phyloP scores from a whole-genome alignment of 2,797 vertebrate species.

The Scolopax bukidnonensis region DNA sequence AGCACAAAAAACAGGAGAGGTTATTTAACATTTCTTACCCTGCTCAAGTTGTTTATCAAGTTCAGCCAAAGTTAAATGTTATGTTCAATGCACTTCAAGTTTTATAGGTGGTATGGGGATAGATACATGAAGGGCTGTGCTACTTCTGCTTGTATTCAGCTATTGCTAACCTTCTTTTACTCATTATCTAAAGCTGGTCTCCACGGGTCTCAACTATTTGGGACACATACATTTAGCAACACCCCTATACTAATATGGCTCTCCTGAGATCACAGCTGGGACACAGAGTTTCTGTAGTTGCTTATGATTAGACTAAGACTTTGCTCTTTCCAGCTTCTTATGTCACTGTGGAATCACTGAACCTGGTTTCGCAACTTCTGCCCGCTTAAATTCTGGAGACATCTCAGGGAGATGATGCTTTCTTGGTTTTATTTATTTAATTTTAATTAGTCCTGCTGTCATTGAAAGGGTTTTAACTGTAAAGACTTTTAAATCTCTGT shows the following conservation, averaged over 20 bases:
- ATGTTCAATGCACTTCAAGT: slow-evolving; percentile 28
- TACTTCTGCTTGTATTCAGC: slow-evolving; percentile 12
- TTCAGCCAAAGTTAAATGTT: slow-evolving; percentile 68
- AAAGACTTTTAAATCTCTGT: neutral
- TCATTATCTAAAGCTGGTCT: slow-evolving; percentile 29
- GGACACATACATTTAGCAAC: slow-evolving; percentile 43
- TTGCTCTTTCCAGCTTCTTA: neutral
- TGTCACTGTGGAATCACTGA: neutral
- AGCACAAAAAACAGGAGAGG: neutral
- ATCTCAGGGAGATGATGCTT: neutral
- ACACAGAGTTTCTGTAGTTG: slow-evolving; percentile 32
- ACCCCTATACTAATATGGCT: neutral
- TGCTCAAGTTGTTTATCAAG: slow-evolving; percentile 31
- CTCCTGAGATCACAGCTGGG: slow-evolving; percentile 52
- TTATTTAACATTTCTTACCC: slow-evolving; percentile 15
- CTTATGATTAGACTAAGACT: slow-evolving; percentile 5
- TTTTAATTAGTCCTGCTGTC: neutral
- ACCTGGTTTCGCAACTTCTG: neutral
- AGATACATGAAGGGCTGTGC: slow-evolving; percentile 23
- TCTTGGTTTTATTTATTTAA: neutral
- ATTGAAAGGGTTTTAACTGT: neutral
- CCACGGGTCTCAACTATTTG: slow-evolving; percentile 22
- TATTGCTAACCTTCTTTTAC: neutral
- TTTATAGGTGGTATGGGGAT: slow-evolving; percentile 62
- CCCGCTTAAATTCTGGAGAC: neutral